Evolutionary conservation across 2,888 invertebrate species (phyloP), one percentile per base, ranked within the genome.

Genomic region (Philereme transversata): DNA sequence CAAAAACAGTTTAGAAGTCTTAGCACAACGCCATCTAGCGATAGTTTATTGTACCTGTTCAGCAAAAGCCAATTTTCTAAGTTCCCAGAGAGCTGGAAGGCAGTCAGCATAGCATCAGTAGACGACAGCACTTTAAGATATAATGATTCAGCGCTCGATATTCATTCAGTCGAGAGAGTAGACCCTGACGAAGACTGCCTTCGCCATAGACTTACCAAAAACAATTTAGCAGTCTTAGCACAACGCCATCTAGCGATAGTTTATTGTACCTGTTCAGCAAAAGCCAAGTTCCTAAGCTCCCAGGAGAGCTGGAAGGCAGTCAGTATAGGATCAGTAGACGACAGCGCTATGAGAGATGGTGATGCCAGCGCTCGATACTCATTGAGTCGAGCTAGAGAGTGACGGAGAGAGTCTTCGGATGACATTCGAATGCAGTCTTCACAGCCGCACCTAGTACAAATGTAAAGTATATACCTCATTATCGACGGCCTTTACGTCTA

Each of bases 271-370:
- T 88, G 89, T 79, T 90, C 99, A 55, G 98, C 95, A 75, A 97
- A 96, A 4, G 97, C 97, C 69, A 99, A 93, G 76, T 97, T 96
- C 68, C 97, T 93, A 35, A 99, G 91, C 78, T 99, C 99, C 97
- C 98, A 99, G 58, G 98, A 98, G 50, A 99, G 91, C 83, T 99
- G 97, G 82, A 99, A 99, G 10, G 99, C 97, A 0, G 98, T 98
- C 69, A 98, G 92, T 57, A 99, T 95, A 0, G 99, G 99, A 88
- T 99, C 99, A 60, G 95, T 96, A 6, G 98, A 97, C 40, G 98
- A 98, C 41, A 99, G 90, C 0, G 98, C 97, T 69, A 99, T 99
- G 52, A 99, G 94, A 0, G 98, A 98, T 0, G 99, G 98, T 77
- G 97, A 97, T 0, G 98, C 96, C 56, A 99, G 88, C 0, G 99